Evolutionary conservation across 2,888 invertebrate species (phyloP).

Genomic region (Willowsia nigromaculata): DNA sequence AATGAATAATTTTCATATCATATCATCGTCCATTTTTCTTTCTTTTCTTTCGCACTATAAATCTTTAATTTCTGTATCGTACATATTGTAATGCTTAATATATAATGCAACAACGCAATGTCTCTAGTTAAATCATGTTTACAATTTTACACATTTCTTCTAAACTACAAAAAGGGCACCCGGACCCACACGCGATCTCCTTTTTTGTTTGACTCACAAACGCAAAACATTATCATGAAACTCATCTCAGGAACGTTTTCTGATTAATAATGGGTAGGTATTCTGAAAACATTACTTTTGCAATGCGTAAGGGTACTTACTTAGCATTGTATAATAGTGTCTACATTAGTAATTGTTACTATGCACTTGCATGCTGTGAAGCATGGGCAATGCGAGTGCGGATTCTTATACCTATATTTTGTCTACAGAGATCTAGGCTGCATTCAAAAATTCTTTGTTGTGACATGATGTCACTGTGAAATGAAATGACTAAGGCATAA

Average conservation of each 20-base stretch:
- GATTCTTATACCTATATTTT: not conserved
- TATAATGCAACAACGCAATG: too few relatives aligned
- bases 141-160: slow-evolving; percentile 1
- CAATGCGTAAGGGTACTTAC: too few relatives aligned
- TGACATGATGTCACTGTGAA: not conserved
- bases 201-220: slow-evolving; percentile 30
- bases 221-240: slow-evolving; percentile 25
- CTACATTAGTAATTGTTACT: too few relatives aligned
- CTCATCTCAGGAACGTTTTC: slow-evolving; percentile 17
- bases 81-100: not conserved
- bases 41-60: not conserved
- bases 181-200: slow-evolving; percentile 18
- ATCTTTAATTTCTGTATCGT: too few relatives aligned
- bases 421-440: not conserved
- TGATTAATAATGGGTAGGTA: not conserved
- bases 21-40: slow-evolving; percentile 17
- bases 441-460: not conserved
- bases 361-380: too few relatives aligned
- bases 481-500: not conserved
- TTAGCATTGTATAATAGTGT: too few relatives aligned
- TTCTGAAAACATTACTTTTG: not conserved
- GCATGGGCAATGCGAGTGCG: too few relatives aligned
- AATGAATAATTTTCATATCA: not conserved
- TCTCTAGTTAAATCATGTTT: too few relatives aligned
- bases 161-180: slow-evolving; percentile 10